Percentiles rank a stretch among this genome's conserved stretches.
These are phyloP conservation scores for Dendrocopos noguchii DNA, from an alignment of 2,113 vertebrate species.

Conservation along the genomic window DNA sequence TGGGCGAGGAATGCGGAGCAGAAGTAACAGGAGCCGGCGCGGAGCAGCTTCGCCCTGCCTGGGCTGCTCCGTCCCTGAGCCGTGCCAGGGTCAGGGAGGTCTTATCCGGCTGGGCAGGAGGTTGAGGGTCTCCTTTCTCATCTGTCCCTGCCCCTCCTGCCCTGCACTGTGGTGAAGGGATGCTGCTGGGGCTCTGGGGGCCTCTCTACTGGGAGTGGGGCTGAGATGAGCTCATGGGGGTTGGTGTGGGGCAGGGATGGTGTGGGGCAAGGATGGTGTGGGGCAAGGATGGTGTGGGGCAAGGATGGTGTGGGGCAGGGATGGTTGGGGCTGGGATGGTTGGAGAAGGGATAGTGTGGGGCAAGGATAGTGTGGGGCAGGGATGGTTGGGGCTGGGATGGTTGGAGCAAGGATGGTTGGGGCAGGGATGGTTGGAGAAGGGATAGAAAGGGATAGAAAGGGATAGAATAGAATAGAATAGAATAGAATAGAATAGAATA, in stretches of 20 bases:
- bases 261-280: neutral
- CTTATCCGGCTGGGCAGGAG: neutral
- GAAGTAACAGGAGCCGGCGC: neutral
- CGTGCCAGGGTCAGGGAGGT: neutral
- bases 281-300: neutral
- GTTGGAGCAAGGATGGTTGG: no score
- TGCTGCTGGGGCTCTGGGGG: rapidly evolving
- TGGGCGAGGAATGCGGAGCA: neutral
- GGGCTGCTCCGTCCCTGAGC: rapidly evolving
- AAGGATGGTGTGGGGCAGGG: neutral
- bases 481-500: no score
- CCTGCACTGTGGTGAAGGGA: rapidly evolving
- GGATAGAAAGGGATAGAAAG: no score
- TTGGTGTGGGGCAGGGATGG: no score
- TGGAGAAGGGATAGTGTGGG: neutral
- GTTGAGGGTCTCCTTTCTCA: neutral
- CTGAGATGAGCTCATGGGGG: neutral
- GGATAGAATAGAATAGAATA: no score
- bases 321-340: neutral
- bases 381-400: rapidly evolving
- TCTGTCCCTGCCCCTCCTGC: neutral
- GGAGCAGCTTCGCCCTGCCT: rapidly evolving
- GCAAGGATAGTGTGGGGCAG: neutral
- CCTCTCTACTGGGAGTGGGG: rapidly evolving
- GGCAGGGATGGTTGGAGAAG: no score